Base-by-base conservation (phyloP, 2,888 invertebrate species). In the Craniophora ligustri region DNA sequence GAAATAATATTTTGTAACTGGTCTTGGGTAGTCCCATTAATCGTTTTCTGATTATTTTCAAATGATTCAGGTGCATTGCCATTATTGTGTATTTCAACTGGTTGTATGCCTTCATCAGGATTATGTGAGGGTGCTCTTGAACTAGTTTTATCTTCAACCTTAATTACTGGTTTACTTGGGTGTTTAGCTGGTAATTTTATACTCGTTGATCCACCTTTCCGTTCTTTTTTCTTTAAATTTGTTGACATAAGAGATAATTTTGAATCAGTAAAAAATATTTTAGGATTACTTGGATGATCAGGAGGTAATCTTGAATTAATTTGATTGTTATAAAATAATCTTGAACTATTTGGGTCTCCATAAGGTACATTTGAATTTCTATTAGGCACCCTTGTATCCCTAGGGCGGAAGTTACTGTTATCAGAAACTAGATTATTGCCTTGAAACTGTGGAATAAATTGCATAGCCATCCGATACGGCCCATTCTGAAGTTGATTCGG, bases 371-470 rank as follows among this genome's bases (percentile, higher is more conserved):
- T 21, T 0, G 4, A n/a, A 26, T 23, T 28, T 32, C n/a, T 3
- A 26, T 26, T 4, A 26, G 26, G 26, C n/a, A 26, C n/a, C 4
- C 35, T 34, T 18, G 39, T 14, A 11, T 13, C 13, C 4, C 4
- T n/a, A 4, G 40, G 19, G 34, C 41, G n/a, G 6, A 21, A 38
- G 1, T 32, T 40, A 16, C 6, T 8, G 15, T 11, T 14, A 2
- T 30, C 23, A 3, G 8, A 0, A 10, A 5, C 19, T 5, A 8
- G 19, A 8, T 3, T 16, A 23, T 26, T 48, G 7, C 14, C 47
- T 41, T 10, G 47, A 10, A 48, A 35, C 28, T 28, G 42, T 23
- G 50, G 28, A 26, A 64, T 5, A n/a, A 40, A 26, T 21, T 48
- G 40, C 21, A 45, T 31, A 10, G 51, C 11, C 13, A 28, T 13